These are phyloP conservation scores for Hemistola chrysoprasaria DNA, from an alignment of 2,888 invertebrate genomes.

Conservation along the genomic window DNA sequence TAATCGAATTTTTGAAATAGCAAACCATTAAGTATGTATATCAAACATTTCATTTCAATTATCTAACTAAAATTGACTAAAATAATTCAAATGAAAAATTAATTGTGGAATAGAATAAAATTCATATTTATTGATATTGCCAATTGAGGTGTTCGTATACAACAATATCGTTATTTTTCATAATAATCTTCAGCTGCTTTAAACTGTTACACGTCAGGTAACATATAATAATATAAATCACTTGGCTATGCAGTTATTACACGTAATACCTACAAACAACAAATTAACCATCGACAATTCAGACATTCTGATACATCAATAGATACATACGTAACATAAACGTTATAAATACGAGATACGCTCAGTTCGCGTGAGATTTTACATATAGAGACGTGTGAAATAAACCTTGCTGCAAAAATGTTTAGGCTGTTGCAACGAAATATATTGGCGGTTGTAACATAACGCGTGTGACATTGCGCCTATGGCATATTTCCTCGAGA, in stretches of 20 bases:
- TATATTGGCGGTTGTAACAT: too few species aligned
- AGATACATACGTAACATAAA: too few species aligned
- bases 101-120: not conserved
- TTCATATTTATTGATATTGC: not conserved
- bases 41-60: slow-evolving; percentile 8
- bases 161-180: slow-evolving; percentile 5
- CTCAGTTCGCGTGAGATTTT: too few species aligned
- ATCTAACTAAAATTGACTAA: slow-evolving; percentile 23
- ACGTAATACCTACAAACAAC: slow-evolving; percentile 4
- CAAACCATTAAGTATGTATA: too few species aligned
- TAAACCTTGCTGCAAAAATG: too few species aligned
- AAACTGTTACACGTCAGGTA: slow-evolving; percentile 6
- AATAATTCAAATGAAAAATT: not conserved
- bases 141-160: slow-evolving; percentile 7
- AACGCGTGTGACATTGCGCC: too few species aligned
- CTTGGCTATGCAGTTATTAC: slow-evolving; percentile 7
- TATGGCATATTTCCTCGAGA: too few species aligned
- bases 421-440: too few species aligned
- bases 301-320: too few species aligned
- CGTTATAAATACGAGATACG: too few species aligned
- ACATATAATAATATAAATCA: slow-evolving; percentile 11
- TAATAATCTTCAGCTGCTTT: slow-evolving; percentile 8
- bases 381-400: too few species aligned
- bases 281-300: not conserved
- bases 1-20: too few species aligned